Evolutionary conservation across 2,113 vertebrate species (phyloP).

Genomic region (Myxocyprinus asiaticus): DNA sequence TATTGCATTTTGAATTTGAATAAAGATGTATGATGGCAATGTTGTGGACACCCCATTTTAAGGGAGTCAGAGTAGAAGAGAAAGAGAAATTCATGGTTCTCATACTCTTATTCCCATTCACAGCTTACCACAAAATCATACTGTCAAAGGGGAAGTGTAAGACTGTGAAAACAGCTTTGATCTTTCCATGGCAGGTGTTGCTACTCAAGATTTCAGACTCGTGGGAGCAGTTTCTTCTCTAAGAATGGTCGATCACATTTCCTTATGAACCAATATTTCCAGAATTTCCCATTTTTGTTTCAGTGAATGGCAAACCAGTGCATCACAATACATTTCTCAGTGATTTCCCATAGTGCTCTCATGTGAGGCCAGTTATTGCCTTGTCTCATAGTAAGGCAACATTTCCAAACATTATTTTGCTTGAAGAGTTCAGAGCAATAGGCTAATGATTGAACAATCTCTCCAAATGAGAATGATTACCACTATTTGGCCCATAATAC

Average conservation of each 20-base stretch:
- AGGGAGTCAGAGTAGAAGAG: neutral
- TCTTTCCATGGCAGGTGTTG: conserved; percentile 37
- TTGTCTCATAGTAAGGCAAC: neutral
- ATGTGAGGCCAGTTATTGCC: neutral
- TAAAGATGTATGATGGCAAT: neutral
- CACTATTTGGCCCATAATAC: too few relatives aligned
- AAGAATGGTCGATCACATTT: conserved; percentile 1
- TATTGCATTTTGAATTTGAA: too few relatives aligned
- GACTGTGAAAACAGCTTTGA: conserved; percentile 10
- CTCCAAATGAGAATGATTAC: too few relatives aligned
- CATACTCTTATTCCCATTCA: conserved; percentile 38
- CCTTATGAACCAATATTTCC: conserved; percentile 14
- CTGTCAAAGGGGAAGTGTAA: conserved; percentile 22
- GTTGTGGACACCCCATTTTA: too few relatives aligned
- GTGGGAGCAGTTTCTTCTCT: neutral
- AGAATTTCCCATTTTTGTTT: neutral
- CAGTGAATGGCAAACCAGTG: conserved; percentile 4
- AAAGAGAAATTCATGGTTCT: conserved; percentile 10
- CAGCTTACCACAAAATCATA: conserved; percentile 27
- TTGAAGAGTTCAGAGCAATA: too few relatives aligned
- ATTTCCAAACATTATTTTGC: conserved; percentile 1
- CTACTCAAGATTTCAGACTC: conserved; percentile 8
- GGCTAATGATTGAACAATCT: too few relatives aligned
- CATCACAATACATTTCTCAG: neutral
- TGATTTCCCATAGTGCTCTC: neutral